phyloP scores from a whole-genome alignment of 2,888 invertebrate species.

The Noctuana brunneofusca region DNA sequence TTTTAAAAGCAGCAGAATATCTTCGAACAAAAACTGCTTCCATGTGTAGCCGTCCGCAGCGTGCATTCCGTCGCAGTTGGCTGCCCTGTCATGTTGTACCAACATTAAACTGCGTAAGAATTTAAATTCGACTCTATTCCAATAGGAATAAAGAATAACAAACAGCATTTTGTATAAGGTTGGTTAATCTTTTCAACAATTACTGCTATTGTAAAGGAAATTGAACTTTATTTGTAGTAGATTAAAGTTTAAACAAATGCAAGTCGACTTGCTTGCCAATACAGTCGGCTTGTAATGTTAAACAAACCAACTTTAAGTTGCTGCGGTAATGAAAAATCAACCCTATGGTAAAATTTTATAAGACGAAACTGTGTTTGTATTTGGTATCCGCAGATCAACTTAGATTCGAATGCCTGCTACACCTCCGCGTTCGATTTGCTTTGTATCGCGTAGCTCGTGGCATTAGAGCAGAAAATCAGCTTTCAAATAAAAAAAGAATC shows the following conservation, averaged over 20 bases:
- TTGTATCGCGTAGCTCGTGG: no score
- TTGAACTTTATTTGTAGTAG: neutral
- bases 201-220: neutral
- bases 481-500: no score
- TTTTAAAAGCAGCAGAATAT: conserved; percentile 3
- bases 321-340: neutral
- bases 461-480: no score
- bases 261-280: neutral
- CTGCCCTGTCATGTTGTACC: conserved; percentile 7
- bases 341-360: neutral
- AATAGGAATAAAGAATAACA: neutral
- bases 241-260: neutral
- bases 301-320: neutral
- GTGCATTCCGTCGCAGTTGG: conserved; percentile 13
- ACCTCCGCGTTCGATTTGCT: no score
- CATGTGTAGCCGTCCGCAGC: conserved; percentile 9
- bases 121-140: neutral
- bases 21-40: conserved; percentile 7
- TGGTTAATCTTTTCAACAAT: neutral
- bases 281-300: neutral
- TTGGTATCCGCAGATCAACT: no score
- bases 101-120: neutral
- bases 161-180: neutral
- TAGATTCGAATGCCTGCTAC: no score
- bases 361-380: neutral